Conservation (phyloP, 1,140 invertebrate species). For the Drosophila eugracilis region DNA sequence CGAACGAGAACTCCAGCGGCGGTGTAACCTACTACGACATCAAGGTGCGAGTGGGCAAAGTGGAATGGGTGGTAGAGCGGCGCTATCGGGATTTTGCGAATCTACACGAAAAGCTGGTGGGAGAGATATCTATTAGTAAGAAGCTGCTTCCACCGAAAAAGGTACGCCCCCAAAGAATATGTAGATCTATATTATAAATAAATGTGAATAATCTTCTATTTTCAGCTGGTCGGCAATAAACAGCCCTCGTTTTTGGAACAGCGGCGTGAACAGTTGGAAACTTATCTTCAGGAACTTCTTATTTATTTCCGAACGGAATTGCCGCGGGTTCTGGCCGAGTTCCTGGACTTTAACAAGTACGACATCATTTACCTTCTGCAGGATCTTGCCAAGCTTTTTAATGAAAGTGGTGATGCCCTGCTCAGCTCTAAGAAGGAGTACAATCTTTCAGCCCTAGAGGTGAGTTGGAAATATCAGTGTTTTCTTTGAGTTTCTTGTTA, state of each 20-base stretch:
- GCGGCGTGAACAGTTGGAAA: conserved; percentile 91
- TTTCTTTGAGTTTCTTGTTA: conserved; percentile 14
- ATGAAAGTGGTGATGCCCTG: conserved; percentile 89
- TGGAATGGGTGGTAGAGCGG: conserved; percentile 93
- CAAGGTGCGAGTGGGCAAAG: conserved; percentile 88
- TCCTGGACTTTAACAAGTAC: conserved; percentile 92
- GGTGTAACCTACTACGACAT: conserved; percentile 90
- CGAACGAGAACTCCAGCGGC: conserved; percentile 85
- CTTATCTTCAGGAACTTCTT: conserved; percentile 92
- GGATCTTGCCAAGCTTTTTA: conserved; percentile 90
- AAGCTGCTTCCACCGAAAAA: conserved; percentile 96
- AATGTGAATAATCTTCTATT: conserved; percentile 30
- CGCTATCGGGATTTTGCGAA: conserved; percentile 96
- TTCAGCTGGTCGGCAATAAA: conserved; percentile 88
- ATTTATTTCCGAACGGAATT: conserved; percentile 87
- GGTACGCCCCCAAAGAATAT: conserved; percentile 85
- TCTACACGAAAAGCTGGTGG: conserved; percentile 92
- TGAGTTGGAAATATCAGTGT: conserved; percentile 73
- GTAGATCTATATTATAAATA: neutral
- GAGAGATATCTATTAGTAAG: conserved; percentile 91
- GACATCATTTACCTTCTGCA: conserved; percentile 93
- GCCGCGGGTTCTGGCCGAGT: conserved; percentile 90
- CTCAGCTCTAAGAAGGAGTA: conserved; percentile 87
- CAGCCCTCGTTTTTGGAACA: conserved; percentile 94
- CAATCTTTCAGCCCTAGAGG: conserved; percentile 90